Evolutionary conservation across 2,113 vertebrate species (phyloP), one percentile per base, ranked within the genome.

Genomic region (Thalassoma bifasciatum): DNA sequence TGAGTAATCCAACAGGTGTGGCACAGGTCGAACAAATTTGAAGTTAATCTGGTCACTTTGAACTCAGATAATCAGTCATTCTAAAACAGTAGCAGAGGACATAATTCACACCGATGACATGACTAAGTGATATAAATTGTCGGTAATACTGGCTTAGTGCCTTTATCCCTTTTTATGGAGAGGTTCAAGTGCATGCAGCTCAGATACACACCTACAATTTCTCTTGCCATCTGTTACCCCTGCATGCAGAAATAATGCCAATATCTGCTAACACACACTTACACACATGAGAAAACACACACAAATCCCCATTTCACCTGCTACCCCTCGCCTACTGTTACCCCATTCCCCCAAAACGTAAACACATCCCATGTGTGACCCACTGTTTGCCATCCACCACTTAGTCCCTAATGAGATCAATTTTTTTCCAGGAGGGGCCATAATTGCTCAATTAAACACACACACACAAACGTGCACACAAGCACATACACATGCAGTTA

Each of bases 351-450:
- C 72, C 73, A 75, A 81, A 87, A 86, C 52, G 75, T 79, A 90
- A 89, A 89, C 86, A 84, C 64, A 83, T 64, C 64, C 82, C 86
- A 72, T 59, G 75, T 72, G 78, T 82, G 79, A 90, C 70, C 77
- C 80, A 79, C 72, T 78, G 79, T 83, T 88, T 84, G 75, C 81
- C 67, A 88, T 89, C 85, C 70, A 46, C 80, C 72, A 84, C 84
- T 88, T 86, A 86, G 73, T 83, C 85, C 65, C 76, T 90, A 87
- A 92, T 91, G 85, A 81, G 83, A 87, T 91, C 71, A 81, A 72
- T 75, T 84, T 88, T 83, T 82, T 75, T 62, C 17, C 5, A 17
- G 65, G 79, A 83, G 73, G 76, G 79, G 72, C 70, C 54, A 71
- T 88, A 87, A 91, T 83, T 87, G 81, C 79, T 88, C 89, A 81